These are phyloP conservation scores for Dioctria rufipes DNA, from an alignment of 2,888 invertebrate species.

Conservation along the genomic window DNA sequence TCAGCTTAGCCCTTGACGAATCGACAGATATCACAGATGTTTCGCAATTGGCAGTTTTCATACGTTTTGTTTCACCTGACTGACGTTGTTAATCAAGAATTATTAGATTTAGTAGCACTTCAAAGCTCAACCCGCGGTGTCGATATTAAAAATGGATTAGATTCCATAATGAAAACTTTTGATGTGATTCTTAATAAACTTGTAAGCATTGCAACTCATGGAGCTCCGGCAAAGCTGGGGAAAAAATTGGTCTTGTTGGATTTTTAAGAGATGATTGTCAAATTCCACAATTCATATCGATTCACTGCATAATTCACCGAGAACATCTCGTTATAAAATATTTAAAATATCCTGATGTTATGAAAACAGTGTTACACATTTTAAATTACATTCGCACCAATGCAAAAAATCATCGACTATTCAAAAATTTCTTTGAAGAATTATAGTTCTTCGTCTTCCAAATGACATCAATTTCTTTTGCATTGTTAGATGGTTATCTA, in stretches of 20 bases:
- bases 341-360: constrained; percentile 19
- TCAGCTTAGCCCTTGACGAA: constrained; percentile 39
- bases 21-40: constrained; percentile 36
- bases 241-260: constrained; percentile 13
- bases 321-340: constrained; percentile 5
- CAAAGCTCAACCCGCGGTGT: neutral
- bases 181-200: constrained; percentile 1
- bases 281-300: constrained; percentile 13
- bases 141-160: constrained; percentile 8
- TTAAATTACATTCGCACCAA: constrained; percentile 8
- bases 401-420: constrained; percentile 30
- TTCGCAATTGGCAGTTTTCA: constrained; percentile 46
- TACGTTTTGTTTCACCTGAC: constrained; percentile 34
- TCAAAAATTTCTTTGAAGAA: constrained; percentile 32
- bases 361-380: constrained; percentile 5
- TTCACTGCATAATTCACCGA: constrained; percentile 26
- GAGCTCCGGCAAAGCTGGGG: constrained; percentile 12
- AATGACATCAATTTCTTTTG: neutral
- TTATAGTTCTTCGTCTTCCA: neutral
- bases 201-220: constrained; percentile 16
- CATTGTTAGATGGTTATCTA: neutral
- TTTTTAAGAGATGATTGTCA: constrained; percentile 18
- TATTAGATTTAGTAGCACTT: constrained; percentile 30
- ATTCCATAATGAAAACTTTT: neutral
- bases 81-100: constrained; percentile 28